Conservation (phyloP, 2,113 vertebrate species). For the Sapayoa aenigma region DNA sequence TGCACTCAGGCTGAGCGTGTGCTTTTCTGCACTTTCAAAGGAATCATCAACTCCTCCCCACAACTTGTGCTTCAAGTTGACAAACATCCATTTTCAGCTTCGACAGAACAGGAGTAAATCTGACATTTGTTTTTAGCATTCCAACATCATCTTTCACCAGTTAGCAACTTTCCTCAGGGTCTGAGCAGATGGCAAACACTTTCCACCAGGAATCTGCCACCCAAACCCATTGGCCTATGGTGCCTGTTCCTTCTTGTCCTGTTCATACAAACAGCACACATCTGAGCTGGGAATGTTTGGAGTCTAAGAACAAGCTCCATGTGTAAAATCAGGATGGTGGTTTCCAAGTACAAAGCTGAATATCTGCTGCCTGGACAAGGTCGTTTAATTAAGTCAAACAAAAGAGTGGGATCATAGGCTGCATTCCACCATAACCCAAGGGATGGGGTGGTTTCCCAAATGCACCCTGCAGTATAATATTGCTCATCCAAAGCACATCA, state of each 20-base stretch:
- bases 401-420: neutral
- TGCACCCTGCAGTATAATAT: neutral
- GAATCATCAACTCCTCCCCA: neutral
- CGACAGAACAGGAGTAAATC: neutral
- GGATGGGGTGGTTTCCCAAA: neutral
- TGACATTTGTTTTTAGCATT: neutral
- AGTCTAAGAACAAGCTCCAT: neutral
- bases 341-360: neutral
- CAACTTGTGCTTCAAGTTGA: neutral
- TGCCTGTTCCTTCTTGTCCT: neutral
- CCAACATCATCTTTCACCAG: neutral
- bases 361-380: neutral
- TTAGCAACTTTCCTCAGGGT: neutral
- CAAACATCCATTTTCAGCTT: neutral
- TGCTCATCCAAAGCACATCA: neutral
- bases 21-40: neutral
- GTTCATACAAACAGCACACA: neutral
- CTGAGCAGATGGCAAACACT: neutral
- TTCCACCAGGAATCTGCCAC: neutral
- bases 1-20: neutral
- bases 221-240: neutral
- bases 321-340: neutral
- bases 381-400: neutral
- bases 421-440: neutral
- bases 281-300: neutral